Conservation (phyloP, 2,797 vertebrate species). For the Eulemur mongoz region DNA sequence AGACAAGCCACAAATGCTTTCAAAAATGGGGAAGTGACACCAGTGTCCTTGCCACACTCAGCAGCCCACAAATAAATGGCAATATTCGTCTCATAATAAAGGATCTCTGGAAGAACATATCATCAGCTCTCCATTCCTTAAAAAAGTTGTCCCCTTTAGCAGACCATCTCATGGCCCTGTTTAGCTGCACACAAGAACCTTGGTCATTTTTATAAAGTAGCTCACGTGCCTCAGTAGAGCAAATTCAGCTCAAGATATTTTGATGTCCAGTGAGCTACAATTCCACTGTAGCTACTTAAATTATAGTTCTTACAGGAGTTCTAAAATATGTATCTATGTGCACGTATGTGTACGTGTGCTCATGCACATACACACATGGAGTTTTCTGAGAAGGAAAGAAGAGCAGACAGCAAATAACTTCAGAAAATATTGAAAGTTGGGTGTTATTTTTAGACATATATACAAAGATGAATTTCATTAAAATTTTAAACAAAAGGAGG, state of each 20-base stretch:
- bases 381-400: not conserved
- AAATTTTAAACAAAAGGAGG: not conserved
- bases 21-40: constrained; percentile 18
- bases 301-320: not conserved
- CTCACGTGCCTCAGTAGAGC: not conserved
- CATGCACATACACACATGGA: rapidly evolving
- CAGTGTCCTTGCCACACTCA: not conserved
- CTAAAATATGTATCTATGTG: not conserved
- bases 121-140: not conserved
- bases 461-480: not conserved
- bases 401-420: not conserved
- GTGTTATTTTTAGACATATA: not conserved
- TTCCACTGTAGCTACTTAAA: not conserved
- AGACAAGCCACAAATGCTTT: constrained; percentile 40
- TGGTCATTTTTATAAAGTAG: not conserved
- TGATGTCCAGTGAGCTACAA: not conserved
- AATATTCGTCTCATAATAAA: not conserved
- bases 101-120: not conserved
- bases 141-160: not conserved
- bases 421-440: not conserved
- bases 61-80: not conserved
- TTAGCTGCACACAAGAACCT: not conserved
- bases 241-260: not conserved
- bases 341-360: rapidly evolving
- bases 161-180: not conserved